Base-by-base conservation (phyloP, 1,140 invertebrate genomes). In the Drosophila sproati region DNA sequence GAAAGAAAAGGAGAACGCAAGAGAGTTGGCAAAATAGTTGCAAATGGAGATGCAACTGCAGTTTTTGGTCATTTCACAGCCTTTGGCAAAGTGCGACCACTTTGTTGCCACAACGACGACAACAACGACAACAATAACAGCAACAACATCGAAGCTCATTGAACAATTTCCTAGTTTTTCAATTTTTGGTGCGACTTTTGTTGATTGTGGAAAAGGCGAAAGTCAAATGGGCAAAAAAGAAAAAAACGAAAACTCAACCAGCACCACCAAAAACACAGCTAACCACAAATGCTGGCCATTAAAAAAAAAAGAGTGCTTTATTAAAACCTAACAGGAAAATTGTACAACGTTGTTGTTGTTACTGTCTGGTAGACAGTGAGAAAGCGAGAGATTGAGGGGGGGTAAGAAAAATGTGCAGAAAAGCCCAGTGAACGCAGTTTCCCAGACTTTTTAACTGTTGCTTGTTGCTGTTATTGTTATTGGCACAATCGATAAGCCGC, bases 151-250 rank as follows among this genome's bases (percentile, higher is more conserved):
- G 10, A 72, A 81, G 78, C 67, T 79, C 75, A 72, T 80, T 88
- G 80, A 55, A 89, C 85, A 89, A 81, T 89, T 89, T 89, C 78
- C 85, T 56, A 67, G 61, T 77, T 72, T 67, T 48, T 31, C 69
- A 72, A 82, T 68, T 62, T 88, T 89, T 87, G 83, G 77, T 80
- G 83, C 70, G 75, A 87, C 68, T 88, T 79, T 73, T 77, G 83
- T 68, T 47, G 56, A 62, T 62, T 72, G 68, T 57, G 51, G 54
- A 35, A 64, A 60, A 72, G 70, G 75, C 75, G 85, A 88, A 88
- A 88, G 85, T 89, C 80, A 61, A 52, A 59, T 59, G 51, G 31
- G 37, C 39, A 20, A 20, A 20, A 20, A 20, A 20, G 20, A 20
- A 20, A 20, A 20, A 20, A 20, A 1, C 20, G 20, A 20, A 20